Percentiles rank a stretch among this genome's conserved stretches.
These are phyloP conservation scores for Leptopterna dolabrata DNA, from an alignment of 2,888 invertebrate genomes.

Conservation along the genomic window DNA sequence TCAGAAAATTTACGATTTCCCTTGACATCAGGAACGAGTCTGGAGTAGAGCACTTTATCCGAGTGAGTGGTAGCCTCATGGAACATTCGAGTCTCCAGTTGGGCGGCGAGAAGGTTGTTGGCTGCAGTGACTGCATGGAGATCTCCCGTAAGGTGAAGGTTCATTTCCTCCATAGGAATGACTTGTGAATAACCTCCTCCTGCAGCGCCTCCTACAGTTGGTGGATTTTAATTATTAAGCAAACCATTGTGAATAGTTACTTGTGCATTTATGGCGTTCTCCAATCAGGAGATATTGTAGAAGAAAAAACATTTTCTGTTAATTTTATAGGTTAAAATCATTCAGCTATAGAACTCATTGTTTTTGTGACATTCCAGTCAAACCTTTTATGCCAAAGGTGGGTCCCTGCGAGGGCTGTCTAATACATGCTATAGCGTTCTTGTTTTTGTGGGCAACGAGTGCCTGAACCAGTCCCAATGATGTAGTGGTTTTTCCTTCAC, in stretches of 20 bases:
- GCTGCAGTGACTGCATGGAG: conserved; percentile 99
- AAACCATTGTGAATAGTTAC: neutral
- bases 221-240: neutral
- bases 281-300: too few relatives aligned
- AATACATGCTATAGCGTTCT: conserved; percentile 92
- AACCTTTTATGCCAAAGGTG: conserved; percentile 96
- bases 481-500: conserved; percentile 98
- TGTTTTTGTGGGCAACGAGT: conserved; percentile 82
- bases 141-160: conserved; percentile 96
- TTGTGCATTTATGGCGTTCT: too few relatives aligned
- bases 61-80: conserved; percentile 91
- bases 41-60: conserved; percentile 84
- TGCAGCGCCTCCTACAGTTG: conserved; percentile 96
- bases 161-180: conserved; percentile 99
- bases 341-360: too few relatives aligned
- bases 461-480: conserved; percentile 94
- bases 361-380: too few relatives aligned
- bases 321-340: neutral
- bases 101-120: conserved; percentile 97
- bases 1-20: conserved; percentile 79
- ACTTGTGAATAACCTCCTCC: conserved; percentile 98
- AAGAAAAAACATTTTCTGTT: neutral
- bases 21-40: conserved; percentile 79
- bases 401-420: conserved; percentile 99
- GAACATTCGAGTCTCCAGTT: conserved; percentile 95